These are phyloP conservation scores for Pardosa pseudoannulata DNA, from an alignment of 2,888 invertebrate genomes.

Conservation along the genomic window DNA sequence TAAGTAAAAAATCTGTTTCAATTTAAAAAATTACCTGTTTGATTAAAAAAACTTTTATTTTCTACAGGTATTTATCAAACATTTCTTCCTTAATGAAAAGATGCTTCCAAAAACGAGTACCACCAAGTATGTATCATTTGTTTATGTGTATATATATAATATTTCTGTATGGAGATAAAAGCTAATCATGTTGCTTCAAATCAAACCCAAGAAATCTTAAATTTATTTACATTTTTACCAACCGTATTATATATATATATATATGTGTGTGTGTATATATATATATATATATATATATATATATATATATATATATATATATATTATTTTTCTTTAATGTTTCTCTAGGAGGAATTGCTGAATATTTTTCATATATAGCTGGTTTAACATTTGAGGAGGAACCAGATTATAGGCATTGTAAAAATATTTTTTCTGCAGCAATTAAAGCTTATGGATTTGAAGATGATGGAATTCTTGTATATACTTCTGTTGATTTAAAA, in stretches of 20 bases:
- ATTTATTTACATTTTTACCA: too few relatives aligned
- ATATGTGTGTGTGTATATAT: too few relatives aligned
- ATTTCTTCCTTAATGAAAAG: conserved; percentile 64
- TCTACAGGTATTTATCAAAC: conserved; percentile 67
- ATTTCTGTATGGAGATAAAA: too few relatives aligned
- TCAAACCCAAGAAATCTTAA: too few relatives aligned
- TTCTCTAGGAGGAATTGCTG: conserved; percentile 64
- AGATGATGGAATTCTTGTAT: conserved; percentile 69
- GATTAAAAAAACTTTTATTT: not conserved
- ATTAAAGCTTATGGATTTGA: conserved; percentile 64
- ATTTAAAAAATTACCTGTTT: too few relatives aligned
- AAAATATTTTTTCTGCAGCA: conserved; percentile 56
- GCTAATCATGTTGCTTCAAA: too few relatives aligned
- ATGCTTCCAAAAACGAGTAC: conserved; percentile 48
- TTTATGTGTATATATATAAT: too few relatives aligned
- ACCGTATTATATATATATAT: too few relatives aligned
- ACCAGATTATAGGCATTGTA: conserved; percentile 73
- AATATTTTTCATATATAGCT: conserved; percentile 72
- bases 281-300: too few relatives aligned
- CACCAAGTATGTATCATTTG: conserved; percentile 59
- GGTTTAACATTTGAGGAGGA: conserved; percentile 73
- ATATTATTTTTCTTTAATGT: too few relatives aligned
- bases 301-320: too few relatives aligned
- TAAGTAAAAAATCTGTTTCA: not conserved
- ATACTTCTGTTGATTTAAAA: conserved; percentile 45